Base-by-base conservation (phyloP, 2,113 vertebrate genomes). In the Osmerus mordax region DNA sequence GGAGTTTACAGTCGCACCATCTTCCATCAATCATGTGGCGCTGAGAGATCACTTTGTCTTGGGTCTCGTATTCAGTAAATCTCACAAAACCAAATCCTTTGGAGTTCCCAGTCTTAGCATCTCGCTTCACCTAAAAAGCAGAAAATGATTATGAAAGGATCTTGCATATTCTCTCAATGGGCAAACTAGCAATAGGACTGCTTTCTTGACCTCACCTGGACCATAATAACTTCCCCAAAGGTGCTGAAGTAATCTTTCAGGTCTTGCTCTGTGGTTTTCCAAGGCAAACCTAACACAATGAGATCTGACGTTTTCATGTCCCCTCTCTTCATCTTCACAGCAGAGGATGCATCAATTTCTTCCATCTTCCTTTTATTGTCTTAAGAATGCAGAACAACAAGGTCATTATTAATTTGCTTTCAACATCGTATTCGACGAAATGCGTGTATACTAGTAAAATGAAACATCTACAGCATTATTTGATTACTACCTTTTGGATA, bases 331-430 rank as follows among this genome's bases (percentile, higher is more conserved):
- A 99, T 96, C 84, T 99, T 99, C 55, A 97, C 95, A 0, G 96
- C 97, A 18, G 95, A 98, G 0, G 97, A 97, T 1, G 96, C 96
- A 81, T 99, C 97, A 0, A 95, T 95, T 90, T 99, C 97, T 58
- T 99, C 97, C 97, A 99, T 99, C 87, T 99, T 99, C 61, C 97
- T 94, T 86, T 99, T 99, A 89, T 99, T 99, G 88, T 99, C 97
- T 95, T 78, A 76, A 86, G 41, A 72, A 67, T 18, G 55, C 16
- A 56, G 15, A 56, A 56, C n/a, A 18, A 18, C 14, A 56, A 18
- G 1, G 15, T 18, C 1, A 56, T n/a, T 18, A 0, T 16, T 18
- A 56, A 56, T n/a, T 56, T 18, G 8, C 4, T 19, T 55, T 16
- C 13, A n/a, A 14, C 54, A 55, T 3, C n/a, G 18, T 56, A 56